Conservation (phyloP, 2,113 vertebrate species). For the Hippocampus zosterae region DNA sequence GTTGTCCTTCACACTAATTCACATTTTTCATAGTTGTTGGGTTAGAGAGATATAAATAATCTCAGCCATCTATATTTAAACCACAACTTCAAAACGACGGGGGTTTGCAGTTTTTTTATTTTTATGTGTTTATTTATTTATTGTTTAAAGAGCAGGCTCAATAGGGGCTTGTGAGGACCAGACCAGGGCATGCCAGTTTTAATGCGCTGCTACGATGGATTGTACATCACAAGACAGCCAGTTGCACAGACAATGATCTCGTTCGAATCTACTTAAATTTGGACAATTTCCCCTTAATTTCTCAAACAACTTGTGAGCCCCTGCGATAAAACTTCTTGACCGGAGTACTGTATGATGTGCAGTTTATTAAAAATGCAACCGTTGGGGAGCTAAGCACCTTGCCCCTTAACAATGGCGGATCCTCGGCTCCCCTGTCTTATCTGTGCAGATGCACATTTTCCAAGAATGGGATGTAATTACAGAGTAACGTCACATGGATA, state of each 20-base stretch:
- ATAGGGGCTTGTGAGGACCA: too few relatives aligned
- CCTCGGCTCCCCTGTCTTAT: background rate
- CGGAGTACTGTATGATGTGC: too few relatives aligned
- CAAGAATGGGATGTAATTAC: background rate
- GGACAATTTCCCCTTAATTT: background rate
- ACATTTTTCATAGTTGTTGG: background rate
- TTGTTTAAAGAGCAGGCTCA: too few relatives aligned
- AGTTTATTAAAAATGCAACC: too few relatives aligned
- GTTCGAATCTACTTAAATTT: background rate
- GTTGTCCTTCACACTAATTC: background rate
- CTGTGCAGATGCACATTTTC: background rate
- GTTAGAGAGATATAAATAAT: background rate
- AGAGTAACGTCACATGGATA: slow-evolving; percentile 14
- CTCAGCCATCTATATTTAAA: too few relatives aligned
- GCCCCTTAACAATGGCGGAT: background rate
- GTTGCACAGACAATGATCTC: background rate
- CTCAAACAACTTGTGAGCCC: background rate
- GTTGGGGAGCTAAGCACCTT: background rate
- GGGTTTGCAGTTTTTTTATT: too few relatives aligned
- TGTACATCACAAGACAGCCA: background rate
- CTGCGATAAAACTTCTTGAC: too few relatives aligned
- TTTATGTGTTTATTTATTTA: too few relatives aligned
- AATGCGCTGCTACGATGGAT: background rate
- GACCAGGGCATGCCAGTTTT: too few relatives aligned
- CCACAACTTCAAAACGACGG: too few relatives aligned